Conservation (phyloP, 2,888 invertebrate species). For the Odontomyia ornata region DNA sequence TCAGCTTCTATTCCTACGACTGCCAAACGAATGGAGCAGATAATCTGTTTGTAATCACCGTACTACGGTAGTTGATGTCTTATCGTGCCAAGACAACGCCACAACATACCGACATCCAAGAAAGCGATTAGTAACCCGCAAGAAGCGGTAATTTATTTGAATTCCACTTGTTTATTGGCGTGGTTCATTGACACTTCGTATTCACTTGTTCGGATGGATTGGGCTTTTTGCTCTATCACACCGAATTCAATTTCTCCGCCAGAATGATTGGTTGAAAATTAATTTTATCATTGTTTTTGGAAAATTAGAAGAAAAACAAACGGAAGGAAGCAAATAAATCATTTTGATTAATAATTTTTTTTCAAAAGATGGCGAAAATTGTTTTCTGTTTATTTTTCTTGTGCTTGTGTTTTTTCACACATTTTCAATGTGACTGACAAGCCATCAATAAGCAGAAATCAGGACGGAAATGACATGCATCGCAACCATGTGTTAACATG, state of each 20-base stretch:
- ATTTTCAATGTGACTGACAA: not conserved
- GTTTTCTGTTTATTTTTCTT: not conserved
- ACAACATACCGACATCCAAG: constrained; percentile 3
- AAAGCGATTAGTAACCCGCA: constrained; percentile 9
- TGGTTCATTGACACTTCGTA: constrained; percentile 8
- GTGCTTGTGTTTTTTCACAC: not conserved
- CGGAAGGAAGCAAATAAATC: too few relatives aligned
- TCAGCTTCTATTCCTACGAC: not conserved
- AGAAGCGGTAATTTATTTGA: constrained; percentile 18
- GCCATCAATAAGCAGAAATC: not conserved
- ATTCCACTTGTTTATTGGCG: not conserved
- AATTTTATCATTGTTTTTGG: too few relatives aligned
- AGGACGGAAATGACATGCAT: not conserved
- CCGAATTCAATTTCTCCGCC: not conserved
- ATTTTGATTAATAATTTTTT: too few relatives aligned
- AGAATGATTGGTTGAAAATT: not conserved
- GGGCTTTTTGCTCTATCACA: not conserved
- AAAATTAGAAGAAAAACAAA: too few relatives aligned
- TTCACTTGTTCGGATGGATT: not conserved
- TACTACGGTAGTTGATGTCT: constrained; percentile 1
- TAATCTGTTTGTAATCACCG: constrained; percentile 9
- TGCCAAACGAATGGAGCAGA: not conserved
- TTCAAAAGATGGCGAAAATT: not conserved
- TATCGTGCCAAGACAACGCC: not conserved
- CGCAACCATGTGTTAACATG: too few relatives aligned